phyloP scores from a whole-genome alignment of 1,140 invertebrate genomes.

The Agraylea sexmaculata region DNA sequence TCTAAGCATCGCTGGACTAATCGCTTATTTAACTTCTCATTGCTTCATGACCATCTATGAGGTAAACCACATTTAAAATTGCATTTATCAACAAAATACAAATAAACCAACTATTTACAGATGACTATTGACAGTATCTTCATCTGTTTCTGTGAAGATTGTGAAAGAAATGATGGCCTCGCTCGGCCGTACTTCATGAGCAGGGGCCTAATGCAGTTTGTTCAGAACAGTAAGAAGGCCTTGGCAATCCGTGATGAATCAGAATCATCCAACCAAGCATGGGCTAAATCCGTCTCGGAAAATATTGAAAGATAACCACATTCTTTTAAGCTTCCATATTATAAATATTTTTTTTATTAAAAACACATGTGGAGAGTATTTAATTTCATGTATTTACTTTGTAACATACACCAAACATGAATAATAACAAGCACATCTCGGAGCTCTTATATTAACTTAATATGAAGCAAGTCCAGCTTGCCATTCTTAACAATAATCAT shows the following conservation, averaged over 20 bases:
- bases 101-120: slow-evolving; percentile 35
- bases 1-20: slow-evolving; percentile 47
- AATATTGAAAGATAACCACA: slow-evolving; percentile 9
- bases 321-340: neutral
- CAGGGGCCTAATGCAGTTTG: slow-evolving; percentile 58
- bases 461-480: slow-evolving; percentile 15
- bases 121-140: slow-evolving; percentile 77
- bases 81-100: slow-evolving; percentile 8
- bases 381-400: too few species aligned
- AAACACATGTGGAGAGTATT: too few species aligned
- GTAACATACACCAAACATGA: slow-evolving; percentile 18
- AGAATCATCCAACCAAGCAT: slow-evolving; percentile 15
- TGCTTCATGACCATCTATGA: slow-evolving; percentile 71
- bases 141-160: slow-evolving; percentile 74
- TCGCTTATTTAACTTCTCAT: slow-evolving; percentile 62
- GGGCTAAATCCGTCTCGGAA: slow-evolving; percentile 17
- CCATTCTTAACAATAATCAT: slow-evolving; percentile 8
- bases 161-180: slow-evolving; percentile 60
- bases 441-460: slow-evolving; percentile 10
- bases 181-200: slow-evolving; percentile 64
- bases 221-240: slow-evolving; percentile 52
- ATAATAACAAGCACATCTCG: slow-evolving; percentile 17
- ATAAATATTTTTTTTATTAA: slow-evolving; percentile 5
- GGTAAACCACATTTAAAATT: slow-evolving; percentile 36
- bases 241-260: slow-evolving; percentile 23